Base-by-base conservation (phyloP, 2,797 vertebrate genomes). In the Glossophaga mutica region DNA sequence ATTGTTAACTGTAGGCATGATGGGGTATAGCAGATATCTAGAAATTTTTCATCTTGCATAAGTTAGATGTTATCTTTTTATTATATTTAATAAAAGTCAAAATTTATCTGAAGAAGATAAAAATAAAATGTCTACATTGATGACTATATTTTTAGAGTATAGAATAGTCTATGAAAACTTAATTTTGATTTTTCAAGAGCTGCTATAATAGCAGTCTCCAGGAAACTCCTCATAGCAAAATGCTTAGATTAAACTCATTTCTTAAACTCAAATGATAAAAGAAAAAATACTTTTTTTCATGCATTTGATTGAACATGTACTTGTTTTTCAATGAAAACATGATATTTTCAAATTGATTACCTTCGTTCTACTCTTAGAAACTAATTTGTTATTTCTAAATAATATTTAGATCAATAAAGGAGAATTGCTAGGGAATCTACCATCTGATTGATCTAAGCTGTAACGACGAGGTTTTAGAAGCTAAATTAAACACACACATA, bases 61-160 rank as follows among this genome's bases (percentile, higher is more conserved):
- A 52, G 12, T 81, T 87, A 70, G 46, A 52, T 94, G 34, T 88
- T 94, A 83, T 65, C 21, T 67, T 85, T 82, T 48, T 90, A 94
- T 86, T 57, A 42, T 67, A 85, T 79, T 92, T 71, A 88, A 52
- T 62, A 62, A 74, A 84, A 85, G 5, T 92, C 48, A 83, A 88
- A 85, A 55, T 82, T 32, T 73, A 11, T 84, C 1, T 74, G 55
- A 57, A 26, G 55, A 57, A 87, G 91, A 76, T 9, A n/a, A 50
- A 79, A 76, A 84, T 92, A 87, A 74, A 62, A 42, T 89, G 76
- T 81, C 21, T 77, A 12, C 32, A 52, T 86, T 87, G 34, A 44
- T 78, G 26, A 24, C 55, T 71, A 77, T 65, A 44, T 26, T 87
- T 90, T 77, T 82, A 67, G 70, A 91, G 57, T 59, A 34, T 42